Percentiles rank a stretch among this genome's conserved stretches.
Conservation (phyloP, 92 coral and sea anemone genomes). For the Phenganax subtilis region DNA sequence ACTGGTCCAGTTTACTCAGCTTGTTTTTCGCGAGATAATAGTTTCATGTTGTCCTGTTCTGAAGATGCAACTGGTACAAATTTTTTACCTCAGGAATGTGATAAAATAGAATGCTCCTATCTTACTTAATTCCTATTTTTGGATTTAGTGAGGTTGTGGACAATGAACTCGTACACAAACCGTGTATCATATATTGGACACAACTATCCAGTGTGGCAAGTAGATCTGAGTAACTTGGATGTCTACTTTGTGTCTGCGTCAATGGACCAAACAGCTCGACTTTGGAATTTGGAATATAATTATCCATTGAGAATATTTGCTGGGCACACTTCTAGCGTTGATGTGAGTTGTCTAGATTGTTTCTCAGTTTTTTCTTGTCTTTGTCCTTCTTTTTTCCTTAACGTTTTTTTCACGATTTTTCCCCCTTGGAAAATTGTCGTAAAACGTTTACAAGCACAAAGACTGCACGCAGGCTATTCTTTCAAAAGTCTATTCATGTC, state of each 20-base stretch:
- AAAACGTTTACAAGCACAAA: no score
- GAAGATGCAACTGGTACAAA: conserved; percentile 60
- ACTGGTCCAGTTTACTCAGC: conserved; percentile 85
- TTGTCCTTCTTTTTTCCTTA: not conserved
- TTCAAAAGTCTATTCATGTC: no score
- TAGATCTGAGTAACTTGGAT: conserved; percentile 86
- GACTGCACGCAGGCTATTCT: no score
- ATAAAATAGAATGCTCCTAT: not conserved
- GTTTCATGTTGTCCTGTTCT: conserved; percentile 74
- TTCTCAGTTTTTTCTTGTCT: not conserved
- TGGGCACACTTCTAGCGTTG: conserved; percentile 91
- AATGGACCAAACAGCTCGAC: conserved; percentile 91
- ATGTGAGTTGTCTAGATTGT: conserved; percentile 57
- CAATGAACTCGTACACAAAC: conserved; percentile 79
- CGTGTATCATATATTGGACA: conserved; percentile 91
- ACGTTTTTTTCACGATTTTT: not conserved
- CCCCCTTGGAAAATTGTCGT: no score
- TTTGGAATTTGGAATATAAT: conserved; percentile 92
- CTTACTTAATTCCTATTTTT: not conserved
- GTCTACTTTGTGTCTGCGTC: conserved; percentile 96
- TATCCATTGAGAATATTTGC: conserved; percentile 89
- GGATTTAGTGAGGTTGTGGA: conserved; percentile 85
- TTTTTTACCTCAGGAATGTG: not conserved
- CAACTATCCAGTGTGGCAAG: conserved; percentile 91
- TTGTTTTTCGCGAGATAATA: conserved; percentile 74